phyloP scores from a whole-genome alignment of 2,888 invertebrate genomes.

The Coecobrya sp. region DNA sequence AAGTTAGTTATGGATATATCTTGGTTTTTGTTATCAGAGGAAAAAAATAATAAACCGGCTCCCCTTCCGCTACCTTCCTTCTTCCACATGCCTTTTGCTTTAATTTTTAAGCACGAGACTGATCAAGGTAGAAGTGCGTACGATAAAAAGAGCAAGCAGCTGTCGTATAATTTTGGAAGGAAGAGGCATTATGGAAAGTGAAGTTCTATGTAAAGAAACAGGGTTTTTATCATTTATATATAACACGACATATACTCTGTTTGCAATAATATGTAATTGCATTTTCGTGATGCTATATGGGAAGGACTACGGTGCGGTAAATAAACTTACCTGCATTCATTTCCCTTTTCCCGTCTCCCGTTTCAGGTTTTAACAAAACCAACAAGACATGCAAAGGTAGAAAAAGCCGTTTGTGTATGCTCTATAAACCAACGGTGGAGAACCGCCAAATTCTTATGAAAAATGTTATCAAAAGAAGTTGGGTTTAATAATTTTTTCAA shows the following conservation, averaged over 20 bases:
- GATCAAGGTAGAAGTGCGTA: conserved; percentile 41
- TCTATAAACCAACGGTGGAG: background rate
- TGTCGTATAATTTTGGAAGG: conserved; percentile 56
- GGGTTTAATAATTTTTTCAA: background rate
- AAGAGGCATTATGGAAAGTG: conserved; percentile 42
- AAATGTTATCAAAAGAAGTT: background rate
- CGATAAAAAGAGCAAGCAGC: conserved; percentile 50
- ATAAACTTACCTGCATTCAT: conserved; percentile 17
- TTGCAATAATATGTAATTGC: background rate
- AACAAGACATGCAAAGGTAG: conserved; percentile 27
- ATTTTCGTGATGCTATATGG: background rate
- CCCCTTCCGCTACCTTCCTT: conserved; percentile 43
- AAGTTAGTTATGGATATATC: background rate
- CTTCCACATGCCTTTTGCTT: background rate
- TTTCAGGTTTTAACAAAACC: conserved; percentile 10
- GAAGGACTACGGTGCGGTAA: background rate
- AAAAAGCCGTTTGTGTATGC: background rate
- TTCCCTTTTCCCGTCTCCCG: conserved; percentile 40
- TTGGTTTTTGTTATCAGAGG: background rate
- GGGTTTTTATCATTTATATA: background rate
- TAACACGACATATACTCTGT: background rate
- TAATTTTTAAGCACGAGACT: conserved; percentile 44
- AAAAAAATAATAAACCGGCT: conserved; percentile 38
- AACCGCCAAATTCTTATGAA: background rate
- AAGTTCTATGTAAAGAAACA: background rate